Conservation (phyloP, 2,888 invertebrate genomes). For the Sturmia bella region DNA sequence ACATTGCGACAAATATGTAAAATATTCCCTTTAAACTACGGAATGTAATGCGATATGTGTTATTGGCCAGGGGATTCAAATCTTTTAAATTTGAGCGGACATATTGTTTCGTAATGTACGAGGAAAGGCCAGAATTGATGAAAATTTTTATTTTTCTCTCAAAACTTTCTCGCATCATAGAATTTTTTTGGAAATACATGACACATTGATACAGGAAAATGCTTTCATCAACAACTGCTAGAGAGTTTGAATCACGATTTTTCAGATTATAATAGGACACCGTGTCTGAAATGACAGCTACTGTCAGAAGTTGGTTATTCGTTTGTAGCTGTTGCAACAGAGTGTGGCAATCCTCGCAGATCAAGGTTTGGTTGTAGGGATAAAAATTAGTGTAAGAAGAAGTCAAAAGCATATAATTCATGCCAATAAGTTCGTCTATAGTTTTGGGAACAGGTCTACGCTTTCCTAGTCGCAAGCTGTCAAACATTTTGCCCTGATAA, state of each 20-base stretch:
- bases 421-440: constrained; percentile 68
- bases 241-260: constrained; percentile 68
- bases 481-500: constrained; percentile 78
- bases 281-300: constrained; percentile 72
- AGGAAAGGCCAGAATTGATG: constrained; percentile 72
- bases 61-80: constrained; percentile 3
- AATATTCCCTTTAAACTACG: constrained; percentile 62
- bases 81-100: constrained; percentile 11
- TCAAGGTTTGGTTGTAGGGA: constrained; percentile 71
- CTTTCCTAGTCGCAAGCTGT: constrained; percentile 73
- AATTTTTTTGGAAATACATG: constrained; percentile 74
- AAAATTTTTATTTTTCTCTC: constrained; percentile 74
- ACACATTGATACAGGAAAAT: constrained; percentile 73
- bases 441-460: constrained; percentile 71
- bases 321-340: constrained; percentile 63
- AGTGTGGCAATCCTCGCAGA: constrained; percentile 44
- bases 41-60: constrained; percentile 42
- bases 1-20: constrained; percentile 52
- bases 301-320: constrained; percentile 52
- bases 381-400: constrained; percentile 72
- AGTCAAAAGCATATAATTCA: constrained; percentile 73
- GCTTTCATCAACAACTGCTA: constrained; percentile 74
- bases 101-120: constrained; percentile 46
- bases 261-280: constrained; percentile 72
- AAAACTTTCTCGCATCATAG: constrained; percentile 72